Base-by-base conservation (phyloP, 2,113 vertebrate species). In the Mola mola region DNA sequence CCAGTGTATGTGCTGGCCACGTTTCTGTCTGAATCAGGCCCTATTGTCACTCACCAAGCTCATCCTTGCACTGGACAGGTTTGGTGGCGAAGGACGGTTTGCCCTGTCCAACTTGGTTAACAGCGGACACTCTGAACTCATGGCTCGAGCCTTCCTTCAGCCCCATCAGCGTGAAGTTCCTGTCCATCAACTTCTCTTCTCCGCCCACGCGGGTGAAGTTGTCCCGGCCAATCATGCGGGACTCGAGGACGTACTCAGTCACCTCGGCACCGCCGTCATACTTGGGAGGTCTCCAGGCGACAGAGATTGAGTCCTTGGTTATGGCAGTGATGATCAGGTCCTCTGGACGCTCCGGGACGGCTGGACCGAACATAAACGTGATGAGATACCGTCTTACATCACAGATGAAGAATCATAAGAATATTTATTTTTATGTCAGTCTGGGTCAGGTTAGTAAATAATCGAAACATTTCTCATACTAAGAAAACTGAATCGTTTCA, bases 261-360 rank as follows among this genome's bases (percentile, higher is more conserved):
- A 99, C 95, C 61, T 97, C 95, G 0, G 96, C 92, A 5, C 97
- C 97, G 3, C 97, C 97, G 13, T 99, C 94, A 4, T 97, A 99
- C 65, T 98, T 98, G n/a, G 97, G 96, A 49, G 97, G 94, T 61
- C 94, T 96, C 97, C 97, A 99, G 72, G 93, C 81, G 19, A 99
- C 79, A 4, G 93, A 93, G 72, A 99, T 91, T 22, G 95, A 95
- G 47, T 94, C 92, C 83, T 97, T 97, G 42, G 92, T 95, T 51
- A 98, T 82, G 34, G 91, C 94, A 62, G 96, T 98, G 64, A 99
- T 90, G 83, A 94, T 88, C 16, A 99, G 90, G 67, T 98, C 95
- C 88, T 97, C 97, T 47, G 97, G 97, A 66, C 97, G 96, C 68
- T 98, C 96, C 9, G 97, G 97, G 50, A 98, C 93, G 58, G 96